Base-by-base conservation (phyloP, 2,797 vertebrate species). In the Pampus argenteus region DNA sequence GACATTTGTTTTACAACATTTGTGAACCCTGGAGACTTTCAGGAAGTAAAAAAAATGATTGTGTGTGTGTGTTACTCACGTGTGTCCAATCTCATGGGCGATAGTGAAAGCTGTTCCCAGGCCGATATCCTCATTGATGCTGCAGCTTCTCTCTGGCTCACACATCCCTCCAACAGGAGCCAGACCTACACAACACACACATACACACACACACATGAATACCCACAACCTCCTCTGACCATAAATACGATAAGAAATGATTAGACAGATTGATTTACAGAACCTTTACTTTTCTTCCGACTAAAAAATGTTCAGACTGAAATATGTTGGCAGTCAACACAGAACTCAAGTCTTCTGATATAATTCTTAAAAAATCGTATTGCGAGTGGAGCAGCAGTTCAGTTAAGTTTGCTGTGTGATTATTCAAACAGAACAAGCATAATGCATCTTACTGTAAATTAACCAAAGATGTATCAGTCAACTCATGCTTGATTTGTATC, bases 81-180 rank as follows among this genome's bases (percentile, higher is more conserved):
- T 99, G 94, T 99, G 98, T 88, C 98, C 98, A 0, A 99, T 98
- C 94, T 99, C 98, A 0, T 99, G 98, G 82, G 98, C 97, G 9
- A 99, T 99, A 78, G 98, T 99, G 93, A 99, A 99, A 0, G 98
- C 97, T 0, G 98, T 99, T 76, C 98, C 98, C 81, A 99, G 92
- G 48, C 98, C 98, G 2, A 99, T 99, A 92, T 99, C 98, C 86
- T 99, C 98, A 0, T 99, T 99, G 91, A 99, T 98, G 89, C 97
- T 99, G 90, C 98, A 99, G 87, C 98, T 99, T 59, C 98, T 91
- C 86, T 99, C 98, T 0, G 97, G 95, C 73, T 99, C 98, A 8
- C 98, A 99, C 98, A 99, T 98, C 56, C 98, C 98, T 0, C 98
- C 97, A 2, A 99, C 98, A 0, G 98, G 97, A 62, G 98, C 98